These are phyloP conservation scores for Thera obeliscata DNA, from an alignment of 2,888 invertebrate species.

Conservation along the genomic window DNA sequence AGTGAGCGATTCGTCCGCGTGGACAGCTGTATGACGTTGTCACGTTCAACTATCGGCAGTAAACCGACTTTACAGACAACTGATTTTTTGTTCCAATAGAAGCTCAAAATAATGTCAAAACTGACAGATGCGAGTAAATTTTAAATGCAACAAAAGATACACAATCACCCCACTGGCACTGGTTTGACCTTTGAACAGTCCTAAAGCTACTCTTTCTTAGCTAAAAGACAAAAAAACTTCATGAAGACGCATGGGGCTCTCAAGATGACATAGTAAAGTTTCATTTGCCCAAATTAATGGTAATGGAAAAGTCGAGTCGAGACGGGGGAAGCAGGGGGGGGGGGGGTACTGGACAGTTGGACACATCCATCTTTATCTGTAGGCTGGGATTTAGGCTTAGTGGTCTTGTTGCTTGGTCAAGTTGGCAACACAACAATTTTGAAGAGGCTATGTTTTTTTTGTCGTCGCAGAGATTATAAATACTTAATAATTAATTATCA, in stretches of 20 bases:
- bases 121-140: no score
- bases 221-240: conserved; percentile 41
- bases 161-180: no score
- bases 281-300: conserved; percentile 66
- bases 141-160: no score
- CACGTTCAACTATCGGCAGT: no score
- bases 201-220: conserved; percentile 3
- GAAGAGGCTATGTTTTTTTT: no score
- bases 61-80: no score
- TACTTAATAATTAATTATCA: no score
- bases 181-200: not conserved
- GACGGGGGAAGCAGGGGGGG: not conserved
- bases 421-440: not conserved
- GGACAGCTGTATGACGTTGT: no score
- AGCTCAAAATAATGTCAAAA: no score
- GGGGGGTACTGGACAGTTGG: conserved; percentile 22
- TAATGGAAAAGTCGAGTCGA: conserved; percentile 70
- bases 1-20: no score
- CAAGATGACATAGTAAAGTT: conserved; percentile 60
- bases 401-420: conserved; percentile 1
- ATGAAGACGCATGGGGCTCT: conserved; percentile 58
- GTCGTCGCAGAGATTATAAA: no score
- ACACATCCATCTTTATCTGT: conserved; percentile 41
- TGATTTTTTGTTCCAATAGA: no score
- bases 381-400: conserved; percentile 19